Conservation (phyloP, 2,113 vertebrate species). For the Bubo bubo region DNA sequence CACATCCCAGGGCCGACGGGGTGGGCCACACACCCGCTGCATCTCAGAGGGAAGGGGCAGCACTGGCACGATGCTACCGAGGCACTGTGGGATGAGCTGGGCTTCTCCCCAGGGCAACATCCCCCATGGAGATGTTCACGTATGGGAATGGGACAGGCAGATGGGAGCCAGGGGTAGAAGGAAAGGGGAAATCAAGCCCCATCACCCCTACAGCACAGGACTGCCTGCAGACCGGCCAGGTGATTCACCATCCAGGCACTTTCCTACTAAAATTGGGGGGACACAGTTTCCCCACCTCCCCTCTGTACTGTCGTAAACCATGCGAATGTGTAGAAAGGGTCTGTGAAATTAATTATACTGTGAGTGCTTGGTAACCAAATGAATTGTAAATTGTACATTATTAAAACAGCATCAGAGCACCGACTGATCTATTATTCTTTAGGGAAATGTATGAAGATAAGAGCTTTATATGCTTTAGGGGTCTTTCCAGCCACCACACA, state of each 20-base stretch:
- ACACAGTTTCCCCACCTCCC: not conserved
- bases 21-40: not conserved
- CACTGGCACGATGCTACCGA: not conserved
- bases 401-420: slow-evolving; percentile 80
- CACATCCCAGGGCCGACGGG: not conserved
- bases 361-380: slow-evolving; percentile 80
- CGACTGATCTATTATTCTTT: slow-evolving; percentile 82
- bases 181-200: not conserved
- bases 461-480: slow-evolving; percentile 73
- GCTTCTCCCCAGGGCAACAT: not conserved
- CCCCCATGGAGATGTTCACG: not conserved
- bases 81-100: not conserved
- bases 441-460: slow-evolving; percentile 79
- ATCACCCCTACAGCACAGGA: not conserved
- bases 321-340: slow-evolving; percentile 65
- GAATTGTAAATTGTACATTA: slow-evolving; percentile 85
- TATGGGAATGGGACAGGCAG: not conserved
- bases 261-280: not conserved
- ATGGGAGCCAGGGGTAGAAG: not conserved
- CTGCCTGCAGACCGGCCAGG: not conserved
- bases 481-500: slow-evolving; percentile 65
- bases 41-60: not conserved
- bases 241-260: not conserved
- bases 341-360: slow-evolving; percentile 82
- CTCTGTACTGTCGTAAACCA: slow-evolving; percentile 42